Base-by-base conservation (phyloP, 1,140 invertebrate genomes). In the Gyrodactylus bullatarudis region DNA sequence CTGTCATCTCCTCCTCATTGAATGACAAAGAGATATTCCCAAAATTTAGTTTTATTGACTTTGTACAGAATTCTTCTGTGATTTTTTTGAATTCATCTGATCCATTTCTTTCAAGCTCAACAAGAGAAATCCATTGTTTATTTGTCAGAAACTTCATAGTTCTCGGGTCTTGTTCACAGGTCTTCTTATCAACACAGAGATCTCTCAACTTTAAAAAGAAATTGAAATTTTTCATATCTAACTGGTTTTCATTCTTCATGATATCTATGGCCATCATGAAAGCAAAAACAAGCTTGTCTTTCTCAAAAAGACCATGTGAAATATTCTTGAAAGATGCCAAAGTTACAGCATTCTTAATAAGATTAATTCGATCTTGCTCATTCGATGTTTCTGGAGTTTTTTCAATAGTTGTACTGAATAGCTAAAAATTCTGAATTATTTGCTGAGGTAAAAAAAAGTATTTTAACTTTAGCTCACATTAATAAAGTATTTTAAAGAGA, bases 401-500 rank as follows among this genome's bases (percentile, higher is more conserved):
- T 72, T 79, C 77, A 70, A 82, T 81, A 0, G 80, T 81, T 0
- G 68, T n/a, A 26, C 73, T 75, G 71, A 76, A 76, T 26, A 76
- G 54, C 26, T 75, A 25, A n/a, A 54, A 54, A 54, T 54, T 54
- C n/a, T 16, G 34, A 54, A 54, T 8, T 8, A 54, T 16, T 54
- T 54, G n/a, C 8, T 54, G 34, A 54, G n/a, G n/a, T 54, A 16
- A 8, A 54, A 54, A 54, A n/a, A 54, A 16, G n/a, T 8, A 54
- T 54, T 54, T 16, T n/a, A 16, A 54, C 34, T 54, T 74, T 81
- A 71, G 74, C 77, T 78, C 77, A 85, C 86, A 79, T 86, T 84
- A 75, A 84, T 88, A 77, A 90, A 91, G 78, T 89, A 91, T 77
- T 89, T 89, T 1, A 91, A 81, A 0, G 88, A 89, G 77, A 81